A percentile compares a stretch with the other conserved stretches of the same genome.
phyloP scores from a whole-genome alignment of 2,113 vertebrate genomes.

The Heloderma charlesbogerti region DNA sequence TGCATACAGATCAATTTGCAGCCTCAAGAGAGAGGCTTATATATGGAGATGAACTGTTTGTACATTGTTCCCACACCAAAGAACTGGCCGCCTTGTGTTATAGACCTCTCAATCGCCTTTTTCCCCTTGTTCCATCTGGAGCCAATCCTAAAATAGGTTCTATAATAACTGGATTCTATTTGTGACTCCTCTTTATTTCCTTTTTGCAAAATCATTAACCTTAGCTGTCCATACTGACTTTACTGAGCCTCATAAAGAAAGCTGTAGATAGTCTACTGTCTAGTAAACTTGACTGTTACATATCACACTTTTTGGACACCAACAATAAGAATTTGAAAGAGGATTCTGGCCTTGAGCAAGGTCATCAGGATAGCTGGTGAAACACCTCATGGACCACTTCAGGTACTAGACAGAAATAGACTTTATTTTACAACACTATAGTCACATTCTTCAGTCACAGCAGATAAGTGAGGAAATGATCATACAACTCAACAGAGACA shows the following conservation, averaged over 20 bases:
- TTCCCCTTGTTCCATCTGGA: slow-evolving; percentile 16
- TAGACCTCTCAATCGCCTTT: slow-evolving; percentile 11
- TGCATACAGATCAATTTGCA: neutral
- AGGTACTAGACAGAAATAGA: neutral
- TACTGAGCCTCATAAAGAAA: neutral
- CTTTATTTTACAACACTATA: slow-evolving; percentile 11
- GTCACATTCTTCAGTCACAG: neutral
- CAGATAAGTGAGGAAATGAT: neutral
- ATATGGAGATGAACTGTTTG: neutral
- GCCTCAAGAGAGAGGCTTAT: neutral
- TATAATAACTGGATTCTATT: slow-evolving; percentile 38
- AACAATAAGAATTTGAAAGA: neutral
- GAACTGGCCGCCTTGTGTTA: neutral
- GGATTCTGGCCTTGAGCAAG: slow-evolving; percentile 7
- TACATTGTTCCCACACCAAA: neutral
- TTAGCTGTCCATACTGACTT: neutral
- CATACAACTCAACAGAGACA: neutral
- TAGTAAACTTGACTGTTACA: slow-evolving; percentile 11
- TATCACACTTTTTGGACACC: neutral
- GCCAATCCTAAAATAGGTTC: slow-evolving; percentile 25
- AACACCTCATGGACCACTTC: neutral
- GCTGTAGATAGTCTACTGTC: neutral
- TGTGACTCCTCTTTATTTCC: slow-evolving; percentile 4
- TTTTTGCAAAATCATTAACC: slow-evolving; percentile 40
- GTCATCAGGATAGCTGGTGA: neutral